Conservation (phyloP, 2,888 invertebrate species). For the Coelopa pilipes region DNA sequence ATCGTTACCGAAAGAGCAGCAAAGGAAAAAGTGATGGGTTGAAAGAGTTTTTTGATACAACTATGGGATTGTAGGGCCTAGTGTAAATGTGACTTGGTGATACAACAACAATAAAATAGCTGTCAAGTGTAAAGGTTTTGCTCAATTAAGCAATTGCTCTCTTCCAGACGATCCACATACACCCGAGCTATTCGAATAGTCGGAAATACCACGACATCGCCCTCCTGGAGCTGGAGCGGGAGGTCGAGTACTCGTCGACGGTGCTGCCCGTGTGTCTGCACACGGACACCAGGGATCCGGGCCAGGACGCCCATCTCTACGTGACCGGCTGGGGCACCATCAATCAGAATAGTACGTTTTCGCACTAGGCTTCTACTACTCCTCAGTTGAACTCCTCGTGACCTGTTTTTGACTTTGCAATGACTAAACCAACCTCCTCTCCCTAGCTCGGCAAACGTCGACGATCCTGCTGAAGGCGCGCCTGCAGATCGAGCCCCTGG, state of each 20-base stretch:
- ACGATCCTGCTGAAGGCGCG: slow-evolving; percentile 53
- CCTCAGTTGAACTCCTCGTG: neutral
- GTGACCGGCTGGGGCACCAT: slow-evolving; percentile 61
- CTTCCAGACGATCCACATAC: slow-evolving; percentile 43
- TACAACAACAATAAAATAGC: neutral
- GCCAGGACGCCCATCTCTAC: slow-evolving; percentile 44
- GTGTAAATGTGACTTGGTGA: neutral
- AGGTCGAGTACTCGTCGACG: slow-evolving; percentile 40
- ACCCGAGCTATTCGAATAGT: slow-evolving; percentile 52
- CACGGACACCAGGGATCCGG: slow-evolving; percentile 51
- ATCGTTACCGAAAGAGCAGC: too few species aligned
- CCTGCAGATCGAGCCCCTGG: slow-evolving; percentile 48
- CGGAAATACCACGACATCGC: slow-evolving; percentile 59
- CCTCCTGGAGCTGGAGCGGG: slow-evolving; percentile 50
- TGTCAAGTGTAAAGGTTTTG: neutral
- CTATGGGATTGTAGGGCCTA: neutral
- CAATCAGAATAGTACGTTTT: slow-evolving; percentile 53
- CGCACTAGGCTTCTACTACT: neutral
- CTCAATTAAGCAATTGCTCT: neutral
- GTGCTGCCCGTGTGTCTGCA: slow-evolving; percentile 55
- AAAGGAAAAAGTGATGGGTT: too few species aligned
- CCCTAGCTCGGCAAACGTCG: slow-evolving; percentile 48
- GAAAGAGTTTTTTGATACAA: too few species aligned
- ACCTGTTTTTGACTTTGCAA: neutral
- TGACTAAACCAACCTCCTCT: too few species aligned